Evolutionary conservation across 2,797 vertebrate species (phyloP).

Genomic region (Crenuchus spilurus): DNA sequence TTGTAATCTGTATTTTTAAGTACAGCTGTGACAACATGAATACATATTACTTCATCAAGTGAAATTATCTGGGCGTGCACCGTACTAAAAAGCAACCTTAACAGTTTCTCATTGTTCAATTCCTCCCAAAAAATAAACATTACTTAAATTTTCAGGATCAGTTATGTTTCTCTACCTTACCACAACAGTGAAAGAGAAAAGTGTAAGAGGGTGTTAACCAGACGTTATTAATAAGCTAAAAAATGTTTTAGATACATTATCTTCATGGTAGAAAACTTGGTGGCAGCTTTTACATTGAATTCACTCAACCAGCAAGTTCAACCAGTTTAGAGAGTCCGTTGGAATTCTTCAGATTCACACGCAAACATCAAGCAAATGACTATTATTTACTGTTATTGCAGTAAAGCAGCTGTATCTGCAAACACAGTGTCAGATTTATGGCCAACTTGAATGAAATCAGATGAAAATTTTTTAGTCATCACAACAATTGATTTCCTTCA

Average conservation of each 20-base stretch:
- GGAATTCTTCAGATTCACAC: conserved; percentile 21
- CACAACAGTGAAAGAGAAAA: neutral
- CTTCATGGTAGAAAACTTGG: neutral
- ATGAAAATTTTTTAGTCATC: neutral
- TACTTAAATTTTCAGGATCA: neutral
- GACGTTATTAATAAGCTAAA: no score
- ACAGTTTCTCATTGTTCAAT: neutral
- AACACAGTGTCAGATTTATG: neutral
- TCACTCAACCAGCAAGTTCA: conserved; percentile 33
- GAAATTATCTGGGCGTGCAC: neutral
- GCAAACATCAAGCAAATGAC: neutral
- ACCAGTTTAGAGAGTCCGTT: conserved; percentile 9
- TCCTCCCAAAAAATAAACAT: neutral
- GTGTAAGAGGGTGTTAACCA: no score
- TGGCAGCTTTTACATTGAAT: conserved; percentile 17
- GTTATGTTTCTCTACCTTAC: neutral
- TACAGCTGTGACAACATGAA: neutral
- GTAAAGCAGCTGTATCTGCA: neutral
- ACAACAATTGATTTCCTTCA: neutral
- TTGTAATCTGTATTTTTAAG: neutral
- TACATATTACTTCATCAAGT: neutral
- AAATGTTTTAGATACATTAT: no score
- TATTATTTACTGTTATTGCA: conserved; percentile 7
- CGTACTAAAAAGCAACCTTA: neutral
- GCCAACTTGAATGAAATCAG: neutral